These are phyloP conservation scores for Hypsopygia costalis DNA, from an alignment of 2,888 invertebrate genomes.

Conservation along the genomic window DNA sequence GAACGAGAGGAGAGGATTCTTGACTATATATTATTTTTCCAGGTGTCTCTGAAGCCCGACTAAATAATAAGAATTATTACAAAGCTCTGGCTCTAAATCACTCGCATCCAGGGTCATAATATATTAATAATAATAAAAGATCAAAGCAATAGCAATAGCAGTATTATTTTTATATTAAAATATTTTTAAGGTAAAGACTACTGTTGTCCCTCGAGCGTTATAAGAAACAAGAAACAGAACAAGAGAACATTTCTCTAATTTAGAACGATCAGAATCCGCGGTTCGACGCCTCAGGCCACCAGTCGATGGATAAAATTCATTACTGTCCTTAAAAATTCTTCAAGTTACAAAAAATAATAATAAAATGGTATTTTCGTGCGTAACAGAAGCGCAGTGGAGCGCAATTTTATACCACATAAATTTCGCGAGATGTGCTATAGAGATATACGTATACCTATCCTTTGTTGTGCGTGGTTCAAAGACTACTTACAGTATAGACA, in stretches of 20 bases:
- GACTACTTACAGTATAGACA: conserved; percentile 1
- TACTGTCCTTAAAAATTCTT: conserved; percentile 1
- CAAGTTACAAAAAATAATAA: neutral
- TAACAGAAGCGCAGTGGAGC: neutral
- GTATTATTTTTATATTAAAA: neutral
- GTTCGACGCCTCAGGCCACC: conserved; percentile 2
- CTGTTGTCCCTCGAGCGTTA: neutral
- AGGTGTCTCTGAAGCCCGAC: too few species aligned
- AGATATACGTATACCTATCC: neutral
- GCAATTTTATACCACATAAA: neutral
- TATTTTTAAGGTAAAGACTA: conserved; percentile 1
- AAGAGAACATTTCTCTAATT: conserved; percentile 3
- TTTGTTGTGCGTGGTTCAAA: neutral
- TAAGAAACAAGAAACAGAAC: conserved; percentile 3
- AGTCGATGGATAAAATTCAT: conserved; percentile 4
- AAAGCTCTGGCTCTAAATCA: too few species aligned
- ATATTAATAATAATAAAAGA: too few species aligned
- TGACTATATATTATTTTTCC: too few species aligned
- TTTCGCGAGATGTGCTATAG: neutral
- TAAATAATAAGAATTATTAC: too few species aligned
- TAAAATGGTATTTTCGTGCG: neutral
- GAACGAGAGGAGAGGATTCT: too few species aligned
- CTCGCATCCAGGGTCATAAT: too few species aligned
- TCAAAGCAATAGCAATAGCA: too few species aligned
- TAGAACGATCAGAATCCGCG: conserved; percentile 5